Base-by-base conservation (phyloP, 2,888 invertebrate species). In the Tenodera sinensis region DNA sequence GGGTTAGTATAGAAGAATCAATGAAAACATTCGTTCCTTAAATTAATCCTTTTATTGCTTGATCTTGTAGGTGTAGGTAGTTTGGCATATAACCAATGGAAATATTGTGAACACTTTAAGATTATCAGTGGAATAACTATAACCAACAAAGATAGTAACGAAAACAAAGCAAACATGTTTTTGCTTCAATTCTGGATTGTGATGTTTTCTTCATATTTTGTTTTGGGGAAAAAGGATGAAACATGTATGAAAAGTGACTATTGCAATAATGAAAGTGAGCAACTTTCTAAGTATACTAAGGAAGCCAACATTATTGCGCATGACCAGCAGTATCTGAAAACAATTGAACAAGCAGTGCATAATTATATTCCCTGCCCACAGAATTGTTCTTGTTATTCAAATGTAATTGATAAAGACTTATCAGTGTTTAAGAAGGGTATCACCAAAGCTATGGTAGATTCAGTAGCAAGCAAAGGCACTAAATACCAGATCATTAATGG, bases 401-500 rank as follows among this genome's bases (percentile, higher is more conserved):
- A 94, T 91, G 95, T 96, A 9, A 96, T 98, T 89, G 93, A 94
- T 20, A 93, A 94, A 42, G 98, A 98, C 93, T 94, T 98, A 89
- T 93, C 93, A 88, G 94, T 95, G 9, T 98, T 97, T 93, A 93
- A 94, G 91, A 92, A 92, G 84, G 98, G 98, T 84, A 97, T 98
- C 90, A 95, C 95, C 0, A 94, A 95, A 91, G 94, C 96, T 91
- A 94, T 95, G 92, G 95, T 98, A 91, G 93, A 95, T 83, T 92
- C 93, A 85, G 95, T 97, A 81, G 27, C 30, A 71, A 28, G 30
- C 81, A 86, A 82, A 88, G 97, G 97, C 2, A 96, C 96, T 0
- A 95, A 95, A 90, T 98, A 98, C 92, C 97, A 99, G 94, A 96
- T 99, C 90, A 96, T 98, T 90, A 93, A 96, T 91, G 96, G 97